A percentile compares a stretch with the other conserved stretches of the same genome.
phyloP scores from a whole-genome alignment of 1,140 invertebrate species.

The Drosophila teissieri region DNA sequence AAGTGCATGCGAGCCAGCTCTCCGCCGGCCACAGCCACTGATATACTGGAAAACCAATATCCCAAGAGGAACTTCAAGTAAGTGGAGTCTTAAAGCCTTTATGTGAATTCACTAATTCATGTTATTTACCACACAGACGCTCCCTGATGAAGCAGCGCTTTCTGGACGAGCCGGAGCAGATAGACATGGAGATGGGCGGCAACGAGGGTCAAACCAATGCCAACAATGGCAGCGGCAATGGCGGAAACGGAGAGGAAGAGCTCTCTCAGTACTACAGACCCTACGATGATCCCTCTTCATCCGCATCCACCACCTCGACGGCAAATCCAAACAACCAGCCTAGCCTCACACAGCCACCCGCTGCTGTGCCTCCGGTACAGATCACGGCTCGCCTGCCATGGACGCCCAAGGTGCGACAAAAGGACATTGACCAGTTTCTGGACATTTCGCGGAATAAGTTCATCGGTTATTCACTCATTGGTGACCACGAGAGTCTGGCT shows the following conservation, averaged over 20 bases:
- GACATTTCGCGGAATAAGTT: slow-evolving; percentile 97
- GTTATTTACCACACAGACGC: slow-evolving; percentile 36
- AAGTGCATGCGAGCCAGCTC: slow-evolving; percentile 97
- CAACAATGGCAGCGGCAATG: slow-evolving; percentile 57
- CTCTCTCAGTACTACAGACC: slow-evolving; percentile 85
- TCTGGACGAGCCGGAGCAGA: slow-evolving; percentile 92
- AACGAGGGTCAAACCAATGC: slow-evolving; percentile 65
- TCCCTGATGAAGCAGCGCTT: slow-evolving; percentile 93
- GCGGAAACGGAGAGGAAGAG: slow-evolving; percentile 84
- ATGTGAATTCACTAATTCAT: background rate
- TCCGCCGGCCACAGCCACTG: slow-evolving; percentile 96
- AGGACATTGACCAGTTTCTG: slow-evolving; percentile 96
- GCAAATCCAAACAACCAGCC: slow-evolving; percentile 82
- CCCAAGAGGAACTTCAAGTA: slow-evolving; percentile 88
- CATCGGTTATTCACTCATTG: slow-evolving; percentile 95
- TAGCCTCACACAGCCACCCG: slow-evolving; percentile 52
- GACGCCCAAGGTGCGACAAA: slow-evolving; percentile 97
- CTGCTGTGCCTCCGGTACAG: slow-evolving; percentile 65
- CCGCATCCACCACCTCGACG: slow-evolving; percentile 61
- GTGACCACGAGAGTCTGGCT: slow-evolving; percentile 94
- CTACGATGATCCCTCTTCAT: slow-evolving; percentile 85
- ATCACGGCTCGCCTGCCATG: slow-evolving; percentile 90
- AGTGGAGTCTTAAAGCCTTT: background rate
- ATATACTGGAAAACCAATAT: slow-evolving; percentile 95
- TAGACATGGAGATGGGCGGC: slow-evolving; percentile 87